These are phyloP conservation scores for Melospiza georgiana DNA, from an alignment of 2,113 vertebrate genomes.

Conservation along the genomic window DNA sequence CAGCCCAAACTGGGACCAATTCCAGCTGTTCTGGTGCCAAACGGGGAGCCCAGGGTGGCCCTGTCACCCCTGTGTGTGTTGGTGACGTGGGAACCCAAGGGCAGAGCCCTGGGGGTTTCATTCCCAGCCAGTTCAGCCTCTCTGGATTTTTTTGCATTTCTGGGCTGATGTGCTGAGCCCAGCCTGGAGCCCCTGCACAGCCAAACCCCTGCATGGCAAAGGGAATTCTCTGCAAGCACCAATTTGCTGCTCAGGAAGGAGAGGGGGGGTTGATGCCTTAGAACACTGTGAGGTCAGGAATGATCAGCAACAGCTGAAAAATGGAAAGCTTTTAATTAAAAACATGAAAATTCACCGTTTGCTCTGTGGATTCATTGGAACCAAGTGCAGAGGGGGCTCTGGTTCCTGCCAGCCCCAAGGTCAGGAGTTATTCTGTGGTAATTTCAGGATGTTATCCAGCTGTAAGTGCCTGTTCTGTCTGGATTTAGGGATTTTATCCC, in stretches of 20 bases:
- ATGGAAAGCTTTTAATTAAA: constrained; percentile 44
- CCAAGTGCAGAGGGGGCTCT: not conserved
- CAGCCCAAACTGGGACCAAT: not conserved
- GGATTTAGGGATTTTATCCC: not conserved
- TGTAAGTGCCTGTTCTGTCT: not conserved
- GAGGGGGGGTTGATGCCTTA: not conserved
- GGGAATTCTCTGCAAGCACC: not conserved
- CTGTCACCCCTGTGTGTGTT: not conserved
- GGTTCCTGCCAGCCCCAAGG: not conserved
- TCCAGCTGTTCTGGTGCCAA: rapidly evolving
- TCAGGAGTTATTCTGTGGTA: not conserved
- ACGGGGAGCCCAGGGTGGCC: rapidly evolving
- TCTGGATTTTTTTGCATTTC: not conserved
- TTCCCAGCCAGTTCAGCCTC: not conserved
- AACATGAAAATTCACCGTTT: not conserved
- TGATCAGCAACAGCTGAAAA: not conserved
- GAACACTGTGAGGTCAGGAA: not conserved
- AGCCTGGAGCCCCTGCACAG: not conserved
- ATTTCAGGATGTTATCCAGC: not conserved
- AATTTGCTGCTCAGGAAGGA: not conserved
- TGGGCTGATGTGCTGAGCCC: not conserved
- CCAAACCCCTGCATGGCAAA: not conserved
- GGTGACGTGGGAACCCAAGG: not conserved
- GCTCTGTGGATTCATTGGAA: not conserved
- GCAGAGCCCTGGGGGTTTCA: rapidly evolving